phyloP scores from a whole-genome alignment of 2,113 vertebrate genomes.

The Atlantisia rogersi region DNA sequence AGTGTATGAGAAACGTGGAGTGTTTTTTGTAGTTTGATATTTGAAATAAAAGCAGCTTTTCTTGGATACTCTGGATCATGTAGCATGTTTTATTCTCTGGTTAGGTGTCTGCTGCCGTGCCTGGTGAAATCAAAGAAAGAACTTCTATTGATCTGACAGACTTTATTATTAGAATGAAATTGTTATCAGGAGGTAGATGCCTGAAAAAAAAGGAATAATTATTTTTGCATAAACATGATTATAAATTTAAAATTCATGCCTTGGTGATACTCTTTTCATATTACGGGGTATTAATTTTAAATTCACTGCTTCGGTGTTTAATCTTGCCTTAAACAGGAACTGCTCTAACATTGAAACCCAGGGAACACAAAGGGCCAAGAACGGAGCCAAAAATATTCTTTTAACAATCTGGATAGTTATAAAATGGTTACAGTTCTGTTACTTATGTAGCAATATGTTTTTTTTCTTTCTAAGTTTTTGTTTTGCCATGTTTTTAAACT shows the following conservation, averaged over 20 bases:
- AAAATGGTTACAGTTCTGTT: neutral
- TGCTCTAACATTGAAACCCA: neutral
- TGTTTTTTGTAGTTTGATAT: neutral
- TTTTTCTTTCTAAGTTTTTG: neutral
- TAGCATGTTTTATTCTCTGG: neutral
- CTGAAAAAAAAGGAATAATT: neutral
- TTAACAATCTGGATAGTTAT: neutral
- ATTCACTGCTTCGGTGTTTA: slow-evolving; percentile 5
- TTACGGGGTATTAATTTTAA: neutral
- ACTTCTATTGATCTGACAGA: neutral
- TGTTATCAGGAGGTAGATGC: neutral
- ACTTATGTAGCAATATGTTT: neutral
- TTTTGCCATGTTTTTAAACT: neutral
- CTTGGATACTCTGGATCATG: neutral
- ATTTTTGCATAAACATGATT: slow-evolving; percentile 36
- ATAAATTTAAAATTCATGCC: neutral
- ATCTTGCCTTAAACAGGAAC: neutral
- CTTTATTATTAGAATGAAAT: neutral
- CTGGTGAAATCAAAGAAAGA: neutral
- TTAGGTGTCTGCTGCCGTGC: neutral
- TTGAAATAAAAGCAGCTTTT: neutral
- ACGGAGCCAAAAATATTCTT: neutral
- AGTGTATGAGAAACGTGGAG: neutral
- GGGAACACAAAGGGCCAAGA: neutral
- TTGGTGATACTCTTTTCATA: neutral